Conservation (phyloP, 2,888 invertebrate genomes). For the Melipona beecheii region DNA sequence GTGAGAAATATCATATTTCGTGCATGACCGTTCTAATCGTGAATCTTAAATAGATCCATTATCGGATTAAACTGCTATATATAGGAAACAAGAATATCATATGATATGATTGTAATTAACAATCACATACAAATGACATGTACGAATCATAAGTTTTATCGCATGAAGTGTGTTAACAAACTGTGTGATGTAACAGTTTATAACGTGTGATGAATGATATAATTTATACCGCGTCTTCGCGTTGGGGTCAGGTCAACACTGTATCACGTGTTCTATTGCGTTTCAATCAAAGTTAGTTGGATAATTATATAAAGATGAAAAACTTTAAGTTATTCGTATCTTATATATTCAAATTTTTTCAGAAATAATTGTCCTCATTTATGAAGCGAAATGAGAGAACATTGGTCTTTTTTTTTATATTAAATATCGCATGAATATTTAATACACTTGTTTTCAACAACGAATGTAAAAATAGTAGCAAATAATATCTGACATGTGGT, state of each 20-base stretch:
- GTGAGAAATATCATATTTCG: background rate
- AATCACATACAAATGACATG: background rate
- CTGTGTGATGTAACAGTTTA: background rate
- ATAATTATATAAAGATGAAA: background rate
- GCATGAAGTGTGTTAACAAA: slow-evolving; percentile 5
- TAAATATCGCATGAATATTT: background rate
- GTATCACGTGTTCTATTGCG: background rate
- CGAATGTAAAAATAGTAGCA: background rate
- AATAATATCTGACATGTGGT: background rate
- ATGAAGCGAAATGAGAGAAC: no score
- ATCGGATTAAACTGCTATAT: background rate
- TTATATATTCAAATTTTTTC: background rate
- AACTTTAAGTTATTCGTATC: background rate
- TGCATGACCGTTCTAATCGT: slow-evolving; percentile 3
- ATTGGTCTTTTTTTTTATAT: background rate
- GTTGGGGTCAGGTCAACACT: slow-evolving; percentile 20
- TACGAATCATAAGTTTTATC: background rate
- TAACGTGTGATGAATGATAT: background rate
- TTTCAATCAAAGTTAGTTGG: background rate
- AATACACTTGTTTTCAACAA: background rate
- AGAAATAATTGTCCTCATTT: no score
- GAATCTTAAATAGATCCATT: slow-evolving; percentile 16
- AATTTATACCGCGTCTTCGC: background rate
- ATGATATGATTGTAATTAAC: background rate
- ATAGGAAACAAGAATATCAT: background rate